A percentile compares a stretch with the other conserved stretches of the same genome.
Evolutionary conservation across 2,113 vertebrate species (phyloP).

Genomic region (Machaerirhynchus nigripectus): DNA sequence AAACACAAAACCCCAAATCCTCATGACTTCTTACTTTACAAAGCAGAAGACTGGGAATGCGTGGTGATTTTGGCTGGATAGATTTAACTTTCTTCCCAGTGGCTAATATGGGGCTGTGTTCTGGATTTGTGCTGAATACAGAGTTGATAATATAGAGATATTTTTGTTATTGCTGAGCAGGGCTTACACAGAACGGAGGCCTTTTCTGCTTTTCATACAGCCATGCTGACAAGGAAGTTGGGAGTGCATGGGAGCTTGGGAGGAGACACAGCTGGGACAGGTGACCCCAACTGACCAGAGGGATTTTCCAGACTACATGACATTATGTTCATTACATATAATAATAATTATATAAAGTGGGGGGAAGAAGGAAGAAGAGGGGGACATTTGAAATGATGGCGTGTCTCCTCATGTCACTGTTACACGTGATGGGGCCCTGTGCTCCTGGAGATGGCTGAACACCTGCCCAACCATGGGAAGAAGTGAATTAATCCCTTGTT

Average conservation of each 20-base stretch:
- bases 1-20: background rate
- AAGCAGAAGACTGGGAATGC: background rate
- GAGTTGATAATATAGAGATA: background rate
- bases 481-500: background rate
- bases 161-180: background rate
- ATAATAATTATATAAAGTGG: background rate
- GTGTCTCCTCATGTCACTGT: accelerated
- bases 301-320: background rate
- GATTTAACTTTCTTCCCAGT: background rate
- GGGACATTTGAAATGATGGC: background rate
- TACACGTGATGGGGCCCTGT: accelerated
- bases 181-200: background rate
- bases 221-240: background rate
- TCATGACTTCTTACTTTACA: background rate
- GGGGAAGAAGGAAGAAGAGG: background rate
- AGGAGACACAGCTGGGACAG: background rate
- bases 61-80: background rate
- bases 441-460: background rate
- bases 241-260: no score
- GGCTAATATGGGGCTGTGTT: background rate
- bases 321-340: background rate
- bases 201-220: background rate
- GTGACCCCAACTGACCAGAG: background rate
- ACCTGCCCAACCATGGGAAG: background rate
- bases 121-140: background rate